Conservation (phyloP, 2,888 invertebrate species). For the Drosophila tripunctata region DNA sequence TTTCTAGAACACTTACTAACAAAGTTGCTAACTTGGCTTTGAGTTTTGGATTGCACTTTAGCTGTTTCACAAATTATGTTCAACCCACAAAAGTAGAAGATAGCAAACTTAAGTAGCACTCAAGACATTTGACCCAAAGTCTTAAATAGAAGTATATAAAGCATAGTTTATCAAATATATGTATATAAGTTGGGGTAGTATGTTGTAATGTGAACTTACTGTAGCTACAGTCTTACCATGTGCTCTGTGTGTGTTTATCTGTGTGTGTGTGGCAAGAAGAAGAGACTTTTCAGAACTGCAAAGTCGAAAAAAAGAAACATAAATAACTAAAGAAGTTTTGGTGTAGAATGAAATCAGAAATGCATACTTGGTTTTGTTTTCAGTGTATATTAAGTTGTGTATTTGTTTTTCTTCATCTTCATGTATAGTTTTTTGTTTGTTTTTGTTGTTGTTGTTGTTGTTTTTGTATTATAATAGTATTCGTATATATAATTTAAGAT, state of each 20-base stretch:
- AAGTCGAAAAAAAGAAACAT: slow-evolving; percentile 4
- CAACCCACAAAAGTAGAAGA: neutral
- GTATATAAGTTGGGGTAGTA: neutral
- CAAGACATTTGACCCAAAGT: neutral
- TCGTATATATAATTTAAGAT: slow-evolving; percentile 68
- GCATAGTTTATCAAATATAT: neutral
- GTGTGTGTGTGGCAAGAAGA: no score
- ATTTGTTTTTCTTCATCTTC: slow-evolving; percentile 71
- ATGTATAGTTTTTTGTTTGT: slow-evolving; percentile 62
- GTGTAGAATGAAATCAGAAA: slow-evolving; percentile 62
- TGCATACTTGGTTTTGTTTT: slow-evolving; percentile 68
- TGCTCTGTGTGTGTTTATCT: slow-evolving; percentile 28
- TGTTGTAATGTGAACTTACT: slow-evolving; percentile 37
- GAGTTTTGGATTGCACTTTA: slow-evolving; percentile 50
- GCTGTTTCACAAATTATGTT: slow-evolving; percentile 26
- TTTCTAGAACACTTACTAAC: slow-evolving; percentile 29
- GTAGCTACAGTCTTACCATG: slow-evolving; percentile 36
- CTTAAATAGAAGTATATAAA: slow-evolving; percentile 5
- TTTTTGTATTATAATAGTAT: slow-evolving; percentile 57
- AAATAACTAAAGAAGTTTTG: slow-evolving; percentile 2
- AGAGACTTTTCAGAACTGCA: slow-evolving; percentile 12
- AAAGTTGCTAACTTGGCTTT: slow-evolving; percentile 35
- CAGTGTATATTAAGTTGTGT: slow-evolving; percentile 79
- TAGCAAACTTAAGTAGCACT: slow-evolving; percentile 2
- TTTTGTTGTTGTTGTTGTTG: slow-evolving; percentile 25